A percentile compares a stretch with the other conserved stretches of the same genome.
Evolutionary conservation across 2,888 invertebrate genomes (phyloP).

Genomic region (Frankliniella fusca): DNA sequence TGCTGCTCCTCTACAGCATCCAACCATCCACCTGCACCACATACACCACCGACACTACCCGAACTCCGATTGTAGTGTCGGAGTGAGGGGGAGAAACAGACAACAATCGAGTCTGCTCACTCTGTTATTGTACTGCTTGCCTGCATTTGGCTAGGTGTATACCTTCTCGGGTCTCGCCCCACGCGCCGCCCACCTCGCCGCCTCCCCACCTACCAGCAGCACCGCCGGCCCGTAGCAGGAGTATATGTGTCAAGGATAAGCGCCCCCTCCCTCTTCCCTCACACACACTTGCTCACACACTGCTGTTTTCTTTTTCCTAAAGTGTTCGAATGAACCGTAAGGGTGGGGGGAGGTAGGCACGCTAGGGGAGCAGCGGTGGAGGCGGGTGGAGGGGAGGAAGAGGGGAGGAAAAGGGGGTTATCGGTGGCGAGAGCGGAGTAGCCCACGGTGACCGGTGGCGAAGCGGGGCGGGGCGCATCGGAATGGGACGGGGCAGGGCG

Average conservation of each 20-base stretch:
- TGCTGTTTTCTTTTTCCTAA: background rate
- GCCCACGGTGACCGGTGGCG: too few relatives aligned
- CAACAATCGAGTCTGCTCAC: too few relatives aligned
- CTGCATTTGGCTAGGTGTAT: background rate
- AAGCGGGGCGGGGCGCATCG: too few relatives aligned
- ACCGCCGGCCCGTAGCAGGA: background rate
- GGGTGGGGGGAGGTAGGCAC: background rate
- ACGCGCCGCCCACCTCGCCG: background rate
- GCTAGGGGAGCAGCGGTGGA: background rate
- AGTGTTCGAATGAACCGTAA: background rate
- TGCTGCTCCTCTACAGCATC: too few relatives aligned
- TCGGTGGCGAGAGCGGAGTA: background rate
- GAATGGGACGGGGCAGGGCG: too few relatives aligned
- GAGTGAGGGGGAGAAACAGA: too few relatives aligned
- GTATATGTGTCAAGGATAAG: background rate
- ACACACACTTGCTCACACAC: background rate
- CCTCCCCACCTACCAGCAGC: too few relatives aligned
- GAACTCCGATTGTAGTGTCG: too few relatives aligned
- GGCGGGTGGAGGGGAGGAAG: background rate
- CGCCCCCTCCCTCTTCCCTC: background rate
- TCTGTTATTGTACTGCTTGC: background rate
- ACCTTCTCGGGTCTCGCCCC: background rate
- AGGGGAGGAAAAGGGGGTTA: background rate
- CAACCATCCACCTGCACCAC: too few relatives aligned
- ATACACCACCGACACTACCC: too few relatives aligned